Base-by-base conservation (phyloP, 2,113 vertebrate species). In the Lasiurus borealis region DNA sequence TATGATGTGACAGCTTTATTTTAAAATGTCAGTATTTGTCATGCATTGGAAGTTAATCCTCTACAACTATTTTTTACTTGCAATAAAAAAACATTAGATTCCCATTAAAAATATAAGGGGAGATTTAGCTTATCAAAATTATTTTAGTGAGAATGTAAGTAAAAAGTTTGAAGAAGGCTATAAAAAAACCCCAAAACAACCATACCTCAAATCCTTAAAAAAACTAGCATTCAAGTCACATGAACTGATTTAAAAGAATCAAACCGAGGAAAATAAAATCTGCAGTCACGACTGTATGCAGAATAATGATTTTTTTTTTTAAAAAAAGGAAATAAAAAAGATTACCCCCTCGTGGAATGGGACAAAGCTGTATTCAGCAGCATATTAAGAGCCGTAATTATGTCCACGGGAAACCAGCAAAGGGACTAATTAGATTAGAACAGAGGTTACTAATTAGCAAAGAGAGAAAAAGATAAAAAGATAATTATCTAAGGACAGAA, bases 21-120 rank as follows among this genome's bases (percentile, higher is more conserved):
- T 13, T 64, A 93, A 90, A 90, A 92, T 92, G 50, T 73, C 48
- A 87, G 1, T n/a, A 83, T 96, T 31, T 85, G 18, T 80, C 57
- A 84, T 36, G 57, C 0, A 48, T 0, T 64, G 46, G 8, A 95
- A 91, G 57, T 21, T 19, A 88, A 82, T 48, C 40, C 34, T 80
- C 82, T 44, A 13, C 40, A 88, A 83, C 52, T 69, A 29, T 48
- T 95, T 81, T 86, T 86, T 91, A 29, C 21, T 46, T 88, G 29
- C 83, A 27, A 91, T 16, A 2, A 80, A 87, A n/a, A n/a, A n/a
- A n/a, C 19, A 81, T 94, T 44, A 86, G 54, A 68, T 77, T 71
- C 88, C 16, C 46, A 52, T 34, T 82, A 85, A 48, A 85, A 64
- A 44, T n/a, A 8, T 77, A 15, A 57, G 23, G 71, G 11, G 19